Evolutionary conservation across 2,888 invertebrate species (phyloP), one percentile per base, ranked within the genome.

Genomic region (Osmoderma eremita): DNA sequence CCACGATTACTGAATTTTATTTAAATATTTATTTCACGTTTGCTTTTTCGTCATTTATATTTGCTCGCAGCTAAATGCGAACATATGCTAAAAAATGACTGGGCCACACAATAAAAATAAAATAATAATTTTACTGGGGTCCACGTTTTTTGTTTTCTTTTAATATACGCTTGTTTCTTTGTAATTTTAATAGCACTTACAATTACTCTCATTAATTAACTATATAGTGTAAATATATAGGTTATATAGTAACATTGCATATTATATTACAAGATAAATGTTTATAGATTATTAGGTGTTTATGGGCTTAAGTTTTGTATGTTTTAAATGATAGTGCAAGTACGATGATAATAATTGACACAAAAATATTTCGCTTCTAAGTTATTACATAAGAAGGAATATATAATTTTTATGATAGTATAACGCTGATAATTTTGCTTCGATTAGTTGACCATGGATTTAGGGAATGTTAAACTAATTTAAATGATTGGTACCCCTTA

Each of bases 151-250:
- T 53, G 36, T 36, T 12, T 41, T 41, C 36, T 53, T 53, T 15
- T 30, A 24, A 50, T 17, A 30, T 53, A 36, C 51, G 51, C 53
- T 30, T 30, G 30, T 2, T 53, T 53, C 36, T 36, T 53, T 38
- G 18, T 38, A 53, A 53, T 53, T 53, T 53, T 53, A 53, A 15
- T 53, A 53, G 36, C 53, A 53, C 10, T 42, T 17, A 38, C 12
- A 15, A 53, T 53, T 53, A 53, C 8, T 10, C 17, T 20, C 38
- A 38, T 38, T 53, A 53, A 50, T 50, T 50, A 22, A 24, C 62
- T 68, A 63, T 66, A 67, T 67, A 62, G 64, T 65, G 62, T 68
- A 49, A 56, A 50, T 65, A 50, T 62, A 65, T 42, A 58, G 18
- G 42, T 12, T 24, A 41, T 58, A 58, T 58, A 6, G 18, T 50